These are phyloP conservation scores for Drosophila trapezifrons DNA, from an alignment of 1,140 invertebrate species.

Conservation along the genomic window DNA sequence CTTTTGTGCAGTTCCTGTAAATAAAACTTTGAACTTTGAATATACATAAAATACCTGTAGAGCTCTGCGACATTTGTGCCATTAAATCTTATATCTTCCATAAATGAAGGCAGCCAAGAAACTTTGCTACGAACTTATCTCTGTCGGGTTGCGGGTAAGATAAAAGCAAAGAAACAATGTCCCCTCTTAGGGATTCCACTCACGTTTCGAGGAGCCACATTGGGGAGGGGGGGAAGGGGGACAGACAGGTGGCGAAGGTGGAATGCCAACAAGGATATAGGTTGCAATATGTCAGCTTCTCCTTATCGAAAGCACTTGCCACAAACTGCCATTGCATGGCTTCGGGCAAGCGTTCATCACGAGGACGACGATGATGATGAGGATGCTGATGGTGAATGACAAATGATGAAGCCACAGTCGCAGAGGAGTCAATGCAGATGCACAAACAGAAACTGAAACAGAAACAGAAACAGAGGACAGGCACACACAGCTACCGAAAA, in stretches of 20 bases:
- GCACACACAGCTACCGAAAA: background rate
- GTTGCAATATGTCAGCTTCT: constrained; percentile 17
- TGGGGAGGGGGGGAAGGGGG: no score
- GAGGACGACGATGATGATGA: background rate
- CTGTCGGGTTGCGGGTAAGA: background rate
- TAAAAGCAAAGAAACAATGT: constrained; percentile 2
- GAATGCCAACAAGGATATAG: background rate
- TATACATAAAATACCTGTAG: background rate
- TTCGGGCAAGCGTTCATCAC: background rate
- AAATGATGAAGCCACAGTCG: constrained; percentile 11
- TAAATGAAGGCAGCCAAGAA: background rate
- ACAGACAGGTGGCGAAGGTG: constrained; percentile 7
- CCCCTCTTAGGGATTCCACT: background rate
- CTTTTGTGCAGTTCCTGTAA: no score
- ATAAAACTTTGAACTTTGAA: background rate
- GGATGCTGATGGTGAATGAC: constrained; percentile 22
- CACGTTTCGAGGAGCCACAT: constrained; percentile 8
- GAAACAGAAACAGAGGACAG: constrained; percentile 11
- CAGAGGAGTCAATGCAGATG: constrained; percentile 28
- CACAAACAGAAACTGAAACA: constrained; percentile 25
- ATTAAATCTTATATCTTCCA: background rate
- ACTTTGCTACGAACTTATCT: background rate
- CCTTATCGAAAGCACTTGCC: constrained; percentile 6
- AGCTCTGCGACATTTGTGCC: background rate
- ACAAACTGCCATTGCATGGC: constrained; percentile 8